Evolutionary conservation across 2,113 vertebrate species (phyloP).

Genomic region (Notothenia coriiceps): DNA sequence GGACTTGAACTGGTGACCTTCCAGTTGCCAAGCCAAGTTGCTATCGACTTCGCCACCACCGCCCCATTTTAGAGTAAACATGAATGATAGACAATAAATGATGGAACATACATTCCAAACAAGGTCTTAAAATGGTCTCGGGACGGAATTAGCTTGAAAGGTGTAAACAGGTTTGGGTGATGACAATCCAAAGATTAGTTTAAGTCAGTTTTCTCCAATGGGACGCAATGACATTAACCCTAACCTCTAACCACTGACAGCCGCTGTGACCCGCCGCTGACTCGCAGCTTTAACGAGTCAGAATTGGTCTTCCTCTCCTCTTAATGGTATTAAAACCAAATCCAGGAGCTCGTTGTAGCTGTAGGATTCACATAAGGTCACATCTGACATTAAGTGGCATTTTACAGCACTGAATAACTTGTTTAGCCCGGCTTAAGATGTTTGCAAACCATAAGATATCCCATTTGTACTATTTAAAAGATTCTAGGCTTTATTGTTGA

Average conservation of each 20-base stretch:
- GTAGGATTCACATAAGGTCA: background rate
- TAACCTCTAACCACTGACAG: background rate
- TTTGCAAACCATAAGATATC: background rate
- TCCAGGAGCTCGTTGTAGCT: background rate
- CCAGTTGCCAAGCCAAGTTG: too few species aligned
- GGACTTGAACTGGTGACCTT: too few species aligned
- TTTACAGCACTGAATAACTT: background rate
- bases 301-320: background rate
- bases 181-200: too few species aligned
- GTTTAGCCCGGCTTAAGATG: background rate
- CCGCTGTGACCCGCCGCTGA: background rate
- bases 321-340: slow-evolving; percentile 5
- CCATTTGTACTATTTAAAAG: too few species aligned
- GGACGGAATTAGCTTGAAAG: too few species aligned
- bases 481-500: too few species aligned
- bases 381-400: background rate
- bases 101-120: too few species aligned
- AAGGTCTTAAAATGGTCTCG: too few species aligned
- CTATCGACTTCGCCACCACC: too few species aligned
- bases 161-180: too few species aligned
- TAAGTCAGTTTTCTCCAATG: background rate
- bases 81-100: background rate
- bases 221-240: background rate
- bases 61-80: background rate
- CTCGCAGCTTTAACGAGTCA: slow-evolving; percentile 14